These are phyloP conservation scores for Drosophila greeni DNA, from an alignment of 2,888 invertebrate genomes.

Conservation along the genomic window DNA sequence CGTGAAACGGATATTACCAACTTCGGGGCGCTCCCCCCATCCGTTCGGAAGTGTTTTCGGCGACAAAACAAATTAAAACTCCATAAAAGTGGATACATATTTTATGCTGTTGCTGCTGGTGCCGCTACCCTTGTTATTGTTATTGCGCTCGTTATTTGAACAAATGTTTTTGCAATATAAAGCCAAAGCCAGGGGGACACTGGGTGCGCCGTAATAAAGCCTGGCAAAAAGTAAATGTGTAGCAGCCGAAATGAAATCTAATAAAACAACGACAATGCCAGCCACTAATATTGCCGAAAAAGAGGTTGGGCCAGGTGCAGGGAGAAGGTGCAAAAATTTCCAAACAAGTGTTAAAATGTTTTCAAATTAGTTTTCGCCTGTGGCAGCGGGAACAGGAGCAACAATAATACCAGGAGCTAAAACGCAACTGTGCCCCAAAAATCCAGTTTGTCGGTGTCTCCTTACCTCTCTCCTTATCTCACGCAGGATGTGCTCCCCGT, in stretches of 20 bases:
- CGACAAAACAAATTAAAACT: conserved; percentile 73
- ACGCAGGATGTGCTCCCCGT: conserved; percentile 12
- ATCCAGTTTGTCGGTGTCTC: conserved; percentile 36
- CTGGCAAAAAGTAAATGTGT: conserved; percentile 57
- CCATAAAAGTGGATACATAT: conserved; percentile 70
- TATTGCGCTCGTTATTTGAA: conserved; percentile 56
- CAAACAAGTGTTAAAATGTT: conserved; percentile 72
- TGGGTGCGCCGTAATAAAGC: conserved; percentile 53
- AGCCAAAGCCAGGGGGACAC: conserved; percentile 20
- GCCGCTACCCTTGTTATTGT: conserved; percentile 30
- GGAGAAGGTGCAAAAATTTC: conserved; percentile 25
- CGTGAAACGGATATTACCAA: conserved; percentile 58
- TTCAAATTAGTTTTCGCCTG: conserved; percentile 68
- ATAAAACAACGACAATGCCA: conserved; percentile 60
- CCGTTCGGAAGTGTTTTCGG: conserved; percentile 48
- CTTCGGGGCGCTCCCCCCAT: conserved; percentile 19
- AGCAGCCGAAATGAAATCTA: conserved; percentile 59
- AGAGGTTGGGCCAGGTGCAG: conserved; percentile 10
- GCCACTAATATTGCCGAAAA: conserved; percentile 33
- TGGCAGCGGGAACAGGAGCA: conserved; percentile 21
- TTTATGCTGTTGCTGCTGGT: conserved; percentile 53
- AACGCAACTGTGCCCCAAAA: conserved; percentile 46
- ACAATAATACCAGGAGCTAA: conserved; percentile 31
- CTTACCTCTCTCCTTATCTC: conserved; percentile 4
- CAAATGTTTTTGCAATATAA: conserved; percentile 68